Evolutionary conservation across 1,140 invertebrate genomes (phyloP), one percentile per base, ranked within the genome.

Genomic region (Spodoptera frugiperda): DNA sequence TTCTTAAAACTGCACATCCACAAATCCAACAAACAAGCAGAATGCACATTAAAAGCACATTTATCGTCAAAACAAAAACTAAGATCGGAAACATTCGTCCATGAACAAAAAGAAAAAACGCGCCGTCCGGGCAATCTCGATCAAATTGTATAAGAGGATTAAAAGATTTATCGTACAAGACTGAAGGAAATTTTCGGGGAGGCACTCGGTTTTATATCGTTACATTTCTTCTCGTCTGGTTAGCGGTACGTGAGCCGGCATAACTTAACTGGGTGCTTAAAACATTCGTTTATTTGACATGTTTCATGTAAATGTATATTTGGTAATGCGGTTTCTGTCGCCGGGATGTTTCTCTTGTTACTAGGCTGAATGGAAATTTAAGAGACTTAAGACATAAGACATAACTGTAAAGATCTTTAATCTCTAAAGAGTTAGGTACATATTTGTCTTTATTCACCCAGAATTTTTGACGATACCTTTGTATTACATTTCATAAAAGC

Each of bases 141-240:
- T 92, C 88, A 91, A 93, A 93, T 93, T 91, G 86, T 89, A 85
- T 90, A 91, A 90, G 88, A 90, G 87, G 90, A 92, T 92, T 91
- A 93, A 90, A 89, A 89, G 91, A 91, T 93, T 92, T 92, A 90
- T 89, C 84, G 85, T 89, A 89, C 88, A 91, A 91, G 90, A 87
- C 88, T 90, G 89, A 89, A 91, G 90, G 84, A 89, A 90, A 90
- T 88, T 91, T 93, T 89, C 79, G 87, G 87, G 87, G 87, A 82
- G 87, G 86, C 86, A 84, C 86, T 84, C 81, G 79, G 30, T 89
- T 92, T 93, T 92, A 90, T 91, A 91, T 90, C 82, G 84, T 84
- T 90, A 86, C 84, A 84, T 84, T 84, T 85, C 86, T 85, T 84
- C 79, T 82, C 84, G 82, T 86, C 87, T 84, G 80, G 82, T 78